Percentiles rank a stretch among this genome's conserved stretches.
Evolutionary conservation across 2,113 vertebrate genomes (phyloP).

Genomic region (Tachycineta bicolor): DNA sequence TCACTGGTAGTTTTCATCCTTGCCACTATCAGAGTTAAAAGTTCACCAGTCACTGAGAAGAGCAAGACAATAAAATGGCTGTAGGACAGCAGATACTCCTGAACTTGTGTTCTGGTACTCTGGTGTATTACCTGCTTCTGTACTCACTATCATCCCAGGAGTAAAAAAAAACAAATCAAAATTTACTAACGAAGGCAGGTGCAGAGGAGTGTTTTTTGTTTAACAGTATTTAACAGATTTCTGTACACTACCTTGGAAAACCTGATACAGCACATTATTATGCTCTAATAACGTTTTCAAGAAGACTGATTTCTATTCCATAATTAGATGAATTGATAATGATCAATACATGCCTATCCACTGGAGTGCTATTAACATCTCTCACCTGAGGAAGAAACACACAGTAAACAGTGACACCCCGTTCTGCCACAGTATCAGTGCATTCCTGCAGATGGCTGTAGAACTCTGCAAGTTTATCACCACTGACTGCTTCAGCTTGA

Average conservation of each 20-base stretch:
- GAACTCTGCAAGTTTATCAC: slow-evolving; percentile 54
- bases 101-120: background rate
- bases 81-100: background rate
- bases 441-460: slow-evolving; percentile 64
- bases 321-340: background rate
- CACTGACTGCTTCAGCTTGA: background rate
- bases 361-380: background rate
- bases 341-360: background rate
- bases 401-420: background rate
- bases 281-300: background rate
- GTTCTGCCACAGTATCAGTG: slow-evolving; percentile 55
- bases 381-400: slow-evolving; percentile 7
- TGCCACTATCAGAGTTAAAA: background rate
- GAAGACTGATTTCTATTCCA: background rate
- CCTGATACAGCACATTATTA: background rate
- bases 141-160: background rate
- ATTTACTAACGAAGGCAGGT: background rate
- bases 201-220: background rate
- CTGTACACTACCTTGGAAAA: background rate
- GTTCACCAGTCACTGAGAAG: background rate
- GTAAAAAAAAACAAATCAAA: background rate
- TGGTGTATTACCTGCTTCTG: background rate
- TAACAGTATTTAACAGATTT: background rate
- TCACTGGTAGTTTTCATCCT: background rate
- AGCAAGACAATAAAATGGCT: background rate